Percentiles rank a stretch among this genome's conserved stretches.
Evolutionary conservation across 2,888 invertebrate species (phyloP).

Genomic region (Pollenia amentaria): DNA sequence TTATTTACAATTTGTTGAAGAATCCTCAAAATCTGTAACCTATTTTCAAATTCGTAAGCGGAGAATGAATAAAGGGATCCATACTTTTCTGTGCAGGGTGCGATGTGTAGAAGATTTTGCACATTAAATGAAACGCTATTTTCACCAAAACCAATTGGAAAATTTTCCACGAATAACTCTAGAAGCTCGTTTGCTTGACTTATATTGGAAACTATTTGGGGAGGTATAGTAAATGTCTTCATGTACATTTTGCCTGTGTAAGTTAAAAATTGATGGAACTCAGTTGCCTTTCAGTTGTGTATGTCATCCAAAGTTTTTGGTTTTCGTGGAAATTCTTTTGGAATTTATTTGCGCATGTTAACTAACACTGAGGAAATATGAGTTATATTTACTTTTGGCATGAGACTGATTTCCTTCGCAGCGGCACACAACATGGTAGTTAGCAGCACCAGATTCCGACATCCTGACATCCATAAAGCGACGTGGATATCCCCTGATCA

Average conservation of each 20-base stretch:
- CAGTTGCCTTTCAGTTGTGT: constrained; percentile 37
- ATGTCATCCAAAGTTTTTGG: constrained; percentile 27
- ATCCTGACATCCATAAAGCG: too few relatives aligned
- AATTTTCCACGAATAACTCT: constrained; percentile 50
- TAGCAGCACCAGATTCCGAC: too few relatives aligned
- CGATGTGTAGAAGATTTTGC: constrained; percentile 29
- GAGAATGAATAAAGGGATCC: constrained; percentile 30
- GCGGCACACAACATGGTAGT: too few relatives aligned
- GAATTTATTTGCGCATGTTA: constrained; percentile 33
- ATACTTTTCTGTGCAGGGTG: constrained; percentile 39
- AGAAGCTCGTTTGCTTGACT: constrained; percentile 30
- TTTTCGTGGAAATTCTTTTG: constrained; percentile 36
- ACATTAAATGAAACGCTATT: constrained; percentile 49
- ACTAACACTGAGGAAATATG: constrained; percentile 27
- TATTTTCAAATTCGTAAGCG: constrained; percentile 37
- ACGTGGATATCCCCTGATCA: too few relatives aligned
- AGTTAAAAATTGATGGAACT: constrained; percentile 45
- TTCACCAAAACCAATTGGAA: constrained; percentile 32
- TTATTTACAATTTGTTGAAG: constrained; percentile 36
- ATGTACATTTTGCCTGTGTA: constrained; percentile 57
- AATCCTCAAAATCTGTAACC: constrained; percentile 37
- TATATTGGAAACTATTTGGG: constrained; percentile 34
- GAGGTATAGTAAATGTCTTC: constrained; percentile 51
- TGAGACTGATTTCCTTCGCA: too few relatives aligned
- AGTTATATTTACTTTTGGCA: constrained; percentile 27